Base-by-base conservation (phyloP, 2,888 invertebrate genomes). In the Diaprepes abbreviatus region DNA sequence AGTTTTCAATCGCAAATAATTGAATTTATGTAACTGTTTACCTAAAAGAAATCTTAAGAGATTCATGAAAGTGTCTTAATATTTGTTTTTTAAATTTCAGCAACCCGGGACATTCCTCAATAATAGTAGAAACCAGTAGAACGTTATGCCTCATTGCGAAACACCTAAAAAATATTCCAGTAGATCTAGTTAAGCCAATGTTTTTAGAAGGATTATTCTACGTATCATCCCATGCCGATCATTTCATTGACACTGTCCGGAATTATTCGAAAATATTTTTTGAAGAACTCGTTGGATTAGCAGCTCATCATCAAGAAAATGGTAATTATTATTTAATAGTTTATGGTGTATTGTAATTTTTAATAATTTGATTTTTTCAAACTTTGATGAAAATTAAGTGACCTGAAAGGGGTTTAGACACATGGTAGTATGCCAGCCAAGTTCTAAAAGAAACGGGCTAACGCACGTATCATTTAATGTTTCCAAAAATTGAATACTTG, bases 201-300 rank as follows among this genome's bases (percentile, higher is more conserved):
- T 80, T 83, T 16, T 77, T 79, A 36, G 73, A 75, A 75, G 82
- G 85, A 19, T 83, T 81, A 70, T 79, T 81, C 17, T 90, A 88
- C 79, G 83, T 88, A 17, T 88, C 89, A 86, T 80, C 85, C 0
- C 88, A 90, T 75, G 81, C 91, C 48, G 90, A 91, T 54, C 89
- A 90, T 82, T 86, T 87, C 76, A 86, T 90, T 80, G 92, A 92
- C 78, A 88, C 89, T 73, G 90, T 92, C 19, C 81, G 89, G 0
- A 75, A 90, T 76, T 82, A 89, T 57, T 83, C 88, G 0, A 87
- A 86, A 17, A 87, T 88, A 71, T 81, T 88, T 19, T 80, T 88
- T 66, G 81, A 80, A 2, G 85, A 86, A 75, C 76, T 88, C 9
- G 79, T 87, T 19, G 82, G 82, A 36, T 76, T 84, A 3, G 83